phyloP scores from a whole-genome alignment of 2,888 invertebrate species.

The Psylliodes chrysocephalus region DNA sequence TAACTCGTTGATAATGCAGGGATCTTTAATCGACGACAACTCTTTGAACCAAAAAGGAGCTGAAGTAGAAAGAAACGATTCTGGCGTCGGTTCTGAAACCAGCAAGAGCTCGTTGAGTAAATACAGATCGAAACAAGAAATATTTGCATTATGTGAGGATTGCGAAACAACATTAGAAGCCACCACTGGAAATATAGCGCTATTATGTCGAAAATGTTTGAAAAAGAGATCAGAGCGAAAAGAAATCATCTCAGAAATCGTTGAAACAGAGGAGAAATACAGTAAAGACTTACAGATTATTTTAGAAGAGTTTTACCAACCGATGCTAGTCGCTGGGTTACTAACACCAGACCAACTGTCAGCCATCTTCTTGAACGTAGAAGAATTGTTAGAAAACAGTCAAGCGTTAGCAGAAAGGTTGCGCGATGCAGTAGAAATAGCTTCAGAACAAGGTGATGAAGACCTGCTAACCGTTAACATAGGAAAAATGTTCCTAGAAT shows the following conservation, averaged over 20 bases:
- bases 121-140: constrained; percentile 73
- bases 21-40: constrained; percentile 69
- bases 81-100: constrained; percentile 92
- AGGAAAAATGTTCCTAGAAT: constrained; percentile 90
- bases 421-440: constrained; percentile 86
- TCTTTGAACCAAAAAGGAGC: constrained; percentile 70
- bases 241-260: constrained; percentile 94
- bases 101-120: constrained; percentile 86
- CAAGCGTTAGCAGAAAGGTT: constrained; percentile 86
- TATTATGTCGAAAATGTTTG: constrained; percentile 88
- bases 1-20: constrained; percentile 74
- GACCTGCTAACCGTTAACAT: constrained; percentile 90
- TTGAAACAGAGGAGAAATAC: constrained; percentile 96
- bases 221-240: constrained; percentile 90
- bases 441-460: constrained; percentile 82
- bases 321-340: constrained; percentile 92
- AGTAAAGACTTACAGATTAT: constrained; percentile 93
- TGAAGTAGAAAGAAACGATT: constrained; percentile 91
- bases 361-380: constrained; percentile 92
- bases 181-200: constrained; percentile 81
- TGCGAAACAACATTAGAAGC: constrained; percentile 81
- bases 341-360: constrained; percentile 91
- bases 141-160: constrained; percentile 75
- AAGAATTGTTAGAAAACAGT: constrained; percentile 88
- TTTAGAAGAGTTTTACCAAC: constrained; percentile 91